phyloP scores from a whole-genome alignment of 2,888 invertebrate genomes.

The Trichogramma evanescens region DNA sequence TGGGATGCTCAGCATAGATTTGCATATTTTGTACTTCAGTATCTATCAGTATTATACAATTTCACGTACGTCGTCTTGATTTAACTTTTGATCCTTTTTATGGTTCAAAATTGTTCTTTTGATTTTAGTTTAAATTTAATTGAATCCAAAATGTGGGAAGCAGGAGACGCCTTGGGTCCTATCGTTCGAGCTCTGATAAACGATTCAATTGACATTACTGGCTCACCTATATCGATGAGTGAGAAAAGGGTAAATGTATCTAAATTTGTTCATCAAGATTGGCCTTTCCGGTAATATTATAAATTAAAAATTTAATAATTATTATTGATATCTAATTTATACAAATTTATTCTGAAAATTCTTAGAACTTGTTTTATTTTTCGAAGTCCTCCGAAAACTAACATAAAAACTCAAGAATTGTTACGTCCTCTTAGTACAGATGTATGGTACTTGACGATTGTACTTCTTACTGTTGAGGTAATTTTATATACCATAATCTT shows the following conservation, averaged over 20 bases:
- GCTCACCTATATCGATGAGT: constrained; percentile 5
- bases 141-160: constrained; percentile 9
- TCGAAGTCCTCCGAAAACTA: constrained; percentile 25
- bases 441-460: constrained; percentile 27
- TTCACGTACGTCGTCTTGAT: constrained; percentile 23
- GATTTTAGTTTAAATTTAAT: neutral
- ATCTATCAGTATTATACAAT: constrained; percentile 26
- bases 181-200: constrained; percentile 8
- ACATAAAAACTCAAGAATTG: constrained; percentile 25
- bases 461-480: constrained; percentile 16
- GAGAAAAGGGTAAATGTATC: neutral
- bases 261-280: constrained; percentile 12
- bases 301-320: too few species aligned
- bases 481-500: constrained; percentile 12
- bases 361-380: constrained; percentile 33
- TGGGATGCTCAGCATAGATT: constrained; percentile 14
- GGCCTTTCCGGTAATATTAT: constrained; percentile 2
- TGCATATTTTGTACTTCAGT: constrained; percentile 19
- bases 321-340: too few species aligned
- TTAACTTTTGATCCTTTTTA: too few species aligned
- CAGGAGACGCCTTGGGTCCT: constrained; percentile 21
- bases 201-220: constrained; percentile 7
- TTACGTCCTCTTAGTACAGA: constrained; percentile 26
- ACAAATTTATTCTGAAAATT: too few species aligned
- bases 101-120: too few species aligned